Evolutionary conservation across 2,113 vertebrate species (phyloP), one percentile per base, ranked within the genome.

Genomic region (Nannospalax galili): DNA sequence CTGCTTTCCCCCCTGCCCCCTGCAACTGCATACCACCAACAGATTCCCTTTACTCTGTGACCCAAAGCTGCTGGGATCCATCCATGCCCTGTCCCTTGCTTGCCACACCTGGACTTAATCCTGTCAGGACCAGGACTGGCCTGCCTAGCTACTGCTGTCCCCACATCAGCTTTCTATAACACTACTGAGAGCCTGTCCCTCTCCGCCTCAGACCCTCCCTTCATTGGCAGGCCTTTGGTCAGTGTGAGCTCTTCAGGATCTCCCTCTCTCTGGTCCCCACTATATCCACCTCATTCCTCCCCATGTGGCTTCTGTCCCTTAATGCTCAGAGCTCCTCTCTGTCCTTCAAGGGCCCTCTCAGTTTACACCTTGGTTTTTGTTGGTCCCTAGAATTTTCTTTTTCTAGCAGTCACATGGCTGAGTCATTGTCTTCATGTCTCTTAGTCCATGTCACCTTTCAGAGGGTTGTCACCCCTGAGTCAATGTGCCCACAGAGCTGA

Each of bases 61-160:
- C n/a, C 19, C 7, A 60, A 20, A 52, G 67, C 1, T 15, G 3
- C 40, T 30, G 22, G 35, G 7, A 56, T 22, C 58, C 32, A 58
- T 37, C 64, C 1, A 62, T 9, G 24, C 30, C 65, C 35, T 56
- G 35, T 0, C 4, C 19, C 7, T 2, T 28, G 22, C 4, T 22
- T 3, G 15, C 5, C 24, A 7, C 1, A 1, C 45, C 28, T 20
- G 4, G 2, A 6, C 19, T 28, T 32, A 5, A 9, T 48, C 40
- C 3, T 10, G 3, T 2, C 3, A 0, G 15, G 4, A 3, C 15
- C 32, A 0, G 56, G 7, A 9, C n/a, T 12, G 22, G 15, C 1
- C 1, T 67, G 74, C 32, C 19, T 88, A 17, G 24, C 16, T 84
- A 26, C 28, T 45, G 28, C 9, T 65, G 28, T 42, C 60, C 60